A percentile compares a stretch with the other conserved stretches of the same genome.
Evolutionary conservation across 2,888 invertebrate genomes (phyloP).

Genomic region (Strigamia transsilvanica): DNA sequence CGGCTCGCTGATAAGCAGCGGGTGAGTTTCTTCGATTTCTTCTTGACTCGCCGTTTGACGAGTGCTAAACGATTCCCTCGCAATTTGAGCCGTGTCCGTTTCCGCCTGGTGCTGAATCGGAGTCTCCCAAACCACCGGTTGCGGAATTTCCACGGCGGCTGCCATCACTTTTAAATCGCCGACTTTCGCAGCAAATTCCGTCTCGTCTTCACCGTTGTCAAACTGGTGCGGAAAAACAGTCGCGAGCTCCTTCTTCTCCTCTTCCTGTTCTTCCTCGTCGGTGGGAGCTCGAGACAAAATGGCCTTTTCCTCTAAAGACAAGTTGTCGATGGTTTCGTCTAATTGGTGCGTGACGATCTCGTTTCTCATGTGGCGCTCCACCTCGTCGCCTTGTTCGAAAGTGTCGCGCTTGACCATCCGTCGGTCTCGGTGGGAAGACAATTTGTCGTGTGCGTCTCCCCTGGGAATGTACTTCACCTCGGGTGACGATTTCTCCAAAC

Average conservation of each 20-base stretch:
- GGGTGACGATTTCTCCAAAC: slow-evolving; percentile 57
- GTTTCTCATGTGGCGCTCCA: slow-evolving; percentile 58
- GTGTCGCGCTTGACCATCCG: slow-evolving; percentile 27
- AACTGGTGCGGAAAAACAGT: slow-evolving; percentile 49
- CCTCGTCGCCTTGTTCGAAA: slow-evolving; percentile 54
- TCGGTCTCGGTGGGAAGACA: slow-evolving; percentile 31
- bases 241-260: slow-evolving; percentile 54
- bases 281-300: slow-evolving; percentile 7
- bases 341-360: slow-evolving; percentile 59
- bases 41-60: slow-evolving; percentile 1
- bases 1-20: not conserved
- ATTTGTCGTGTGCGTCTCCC: slow-evolving; percentile 53
- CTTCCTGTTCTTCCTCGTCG: slow-evolving; percentile 52
- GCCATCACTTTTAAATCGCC: not conserved
- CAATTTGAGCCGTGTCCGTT: not conserved
- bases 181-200: not conserved
- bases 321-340: slow-evolving; percentile 58
- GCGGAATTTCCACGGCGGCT: not conserved
- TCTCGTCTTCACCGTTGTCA: not conserved
- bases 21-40: slow-evolving; percentile 3
- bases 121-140: slow-evolving; percentile 57
- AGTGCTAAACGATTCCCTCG: not conserved
- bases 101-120: not conserved
- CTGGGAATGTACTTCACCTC: slow-evolving; percentile 57
- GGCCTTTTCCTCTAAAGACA: slow-evolving; percentile 58